Evolutionary conservation across 2,888 invertebrate genomes (phyloP).

Genomic region (Xylocampa areola): DNA sequence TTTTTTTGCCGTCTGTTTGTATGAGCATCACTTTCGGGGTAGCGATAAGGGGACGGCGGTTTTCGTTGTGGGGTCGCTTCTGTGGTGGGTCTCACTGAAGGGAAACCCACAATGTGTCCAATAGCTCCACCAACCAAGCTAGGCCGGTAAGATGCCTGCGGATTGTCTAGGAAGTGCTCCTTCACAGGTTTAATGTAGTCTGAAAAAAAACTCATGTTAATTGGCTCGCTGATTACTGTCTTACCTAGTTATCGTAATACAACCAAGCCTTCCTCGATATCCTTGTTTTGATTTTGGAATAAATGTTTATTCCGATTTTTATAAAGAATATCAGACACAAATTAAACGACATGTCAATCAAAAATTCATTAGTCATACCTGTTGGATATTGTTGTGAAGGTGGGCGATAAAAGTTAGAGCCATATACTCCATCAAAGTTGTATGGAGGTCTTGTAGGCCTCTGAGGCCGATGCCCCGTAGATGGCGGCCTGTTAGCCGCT

Average conservation of each 20-base stretch:
- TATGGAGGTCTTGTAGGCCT: conserved; percentile 49
- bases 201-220: conserved; percentile 59
- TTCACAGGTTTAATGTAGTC: conserved; percentile 81
- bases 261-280: too few species aligned
- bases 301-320: too few species aligned
- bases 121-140: conserved; percentile 75
- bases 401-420: conserved; percentile 74
- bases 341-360: not conserved
- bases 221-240: too few species aligned
- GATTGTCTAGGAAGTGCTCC: conserved; percentile 66
- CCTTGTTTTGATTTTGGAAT: too few species aligned
- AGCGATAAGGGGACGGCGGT: conserved; percentile 21
- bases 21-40: conserved; percentile 42
- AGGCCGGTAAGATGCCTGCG: conserved; percentile 72
- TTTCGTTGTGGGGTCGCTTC: conserved; percentile 34
- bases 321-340: too few species aligned
- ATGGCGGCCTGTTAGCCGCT: conserved; percentile 26
- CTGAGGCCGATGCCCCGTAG: conserved; percentile 48
- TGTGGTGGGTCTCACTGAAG: conserved; percentile 67
- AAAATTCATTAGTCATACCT: conserved; percentile 60
- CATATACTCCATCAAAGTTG: conserved; percentile 72
- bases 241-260: too few species aligned
- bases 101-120: conserved; percentile 76
- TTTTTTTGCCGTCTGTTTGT: conserved; percentile 34
- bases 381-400: conserved; percentile 73